Percentiles rank a stretch among this genome's conserved stretches.
phyloP scores from a whole-genome alignment of 1,140 invertebrate genomes.

The Palaemon carinicauda region DNA sequence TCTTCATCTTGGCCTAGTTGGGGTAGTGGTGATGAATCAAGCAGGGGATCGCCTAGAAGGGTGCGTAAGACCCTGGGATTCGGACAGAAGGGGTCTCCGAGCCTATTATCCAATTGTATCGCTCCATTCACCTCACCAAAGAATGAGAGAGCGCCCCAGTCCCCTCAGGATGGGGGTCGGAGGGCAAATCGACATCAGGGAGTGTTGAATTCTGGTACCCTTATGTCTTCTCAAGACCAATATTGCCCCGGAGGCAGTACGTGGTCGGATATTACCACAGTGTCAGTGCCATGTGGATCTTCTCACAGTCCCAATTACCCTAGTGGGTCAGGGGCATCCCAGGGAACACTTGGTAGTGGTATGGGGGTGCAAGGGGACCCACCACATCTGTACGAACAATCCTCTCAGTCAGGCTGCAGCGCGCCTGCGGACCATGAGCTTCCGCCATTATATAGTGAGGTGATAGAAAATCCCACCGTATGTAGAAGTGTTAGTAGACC shows the following conservation, averaged over 20 bases:
- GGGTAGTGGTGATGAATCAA: constrained; percentile 38
- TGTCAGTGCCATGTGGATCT: constrained; percentile 40
- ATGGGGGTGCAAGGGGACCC: constrained; percentile 14
- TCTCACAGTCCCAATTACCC: constrained; percentile 27
- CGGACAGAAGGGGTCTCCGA: neutral
- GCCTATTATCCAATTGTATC: constrained; percentile 7
- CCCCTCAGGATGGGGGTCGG: constrained; percentile 31
- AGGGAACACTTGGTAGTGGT: constrained; percentile 21
- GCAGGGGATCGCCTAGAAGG: constrained; percentile 39
- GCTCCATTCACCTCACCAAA: constrained; percentile 31
- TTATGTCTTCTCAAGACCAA: constrained; percentile 32
- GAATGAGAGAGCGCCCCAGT: constrained; percentile 20
- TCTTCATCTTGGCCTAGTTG: constrained; percentile 28
- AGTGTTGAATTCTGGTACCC: constrained; percentile 26
- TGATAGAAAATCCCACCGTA: constrained; percentile 53
- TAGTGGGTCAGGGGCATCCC: constrained; percentile 25
- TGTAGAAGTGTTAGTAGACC: constrained; percentile 54
- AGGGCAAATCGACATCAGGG: constrained; percentile 8
- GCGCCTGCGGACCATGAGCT: constrained; percentile 38
- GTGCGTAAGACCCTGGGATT: constrained; percentile 6
- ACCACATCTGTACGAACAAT: constrained; percentile 33
- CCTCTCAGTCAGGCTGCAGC: constrained; percentile 44
- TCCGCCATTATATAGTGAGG: constrained; percentile 52
- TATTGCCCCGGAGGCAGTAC: constrained; percentile 26
- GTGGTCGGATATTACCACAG: constrained; percentile 34